Percentiles rank a stretch among this genome's conserved stretches.
Conservation (phyloP, 2,113 vertebrate genomes). For the Mus pahari region DNA sequence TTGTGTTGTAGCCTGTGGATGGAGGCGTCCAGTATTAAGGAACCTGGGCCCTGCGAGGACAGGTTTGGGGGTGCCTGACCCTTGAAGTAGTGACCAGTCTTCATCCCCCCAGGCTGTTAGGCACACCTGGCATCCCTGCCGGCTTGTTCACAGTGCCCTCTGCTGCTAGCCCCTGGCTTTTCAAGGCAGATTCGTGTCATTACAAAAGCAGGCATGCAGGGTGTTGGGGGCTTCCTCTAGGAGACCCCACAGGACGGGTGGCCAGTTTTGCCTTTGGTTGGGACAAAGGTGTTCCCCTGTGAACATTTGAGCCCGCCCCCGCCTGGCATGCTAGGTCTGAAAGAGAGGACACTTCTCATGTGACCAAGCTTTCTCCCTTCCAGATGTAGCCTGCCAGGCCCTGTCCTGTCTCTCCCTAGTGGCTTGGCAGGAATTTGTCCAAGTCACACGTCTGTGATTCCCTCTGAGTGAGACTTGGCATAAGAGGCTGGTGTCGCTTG, state of each 20-base stretch:
- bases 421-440: conserved; percentile 56
- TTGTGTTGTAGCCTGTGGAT: background rate
- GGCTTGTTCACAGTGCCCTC: background rate
- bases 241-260: background rate
- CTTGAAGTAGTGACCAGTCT: background rate
- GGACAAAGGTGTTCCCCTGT: background rate
- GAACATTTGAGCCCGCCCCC: background rate
- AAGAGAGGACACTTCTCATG: background rate
- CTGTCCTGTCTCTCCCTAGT: conserved; percentile 3
- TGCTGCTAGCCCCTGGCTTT: background rate
- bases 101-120: background rate
- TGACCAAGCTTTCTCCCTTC: conserved; percentile 25
- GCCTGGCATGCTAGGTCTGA: background rate
- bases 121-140: background rate
- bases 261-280: too few species aligned
- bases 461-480: conserved; percentile 48
- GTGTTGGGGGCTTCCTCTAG: background rate
- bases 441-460: conserved; percentile 61
- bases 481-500: conserved; percentile 11
- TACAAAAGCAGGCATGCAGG: background rate
- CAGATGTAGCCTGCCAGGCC: background rate
- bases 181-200: background rate
- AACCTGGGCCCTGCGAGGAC: background rate
- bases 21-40: background rate
- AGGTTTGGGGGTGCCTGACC: background rate